phyloP scores from a whole-genome alignment of 2,797 vertebrate species.

The Myotis findleyi region DNA sequence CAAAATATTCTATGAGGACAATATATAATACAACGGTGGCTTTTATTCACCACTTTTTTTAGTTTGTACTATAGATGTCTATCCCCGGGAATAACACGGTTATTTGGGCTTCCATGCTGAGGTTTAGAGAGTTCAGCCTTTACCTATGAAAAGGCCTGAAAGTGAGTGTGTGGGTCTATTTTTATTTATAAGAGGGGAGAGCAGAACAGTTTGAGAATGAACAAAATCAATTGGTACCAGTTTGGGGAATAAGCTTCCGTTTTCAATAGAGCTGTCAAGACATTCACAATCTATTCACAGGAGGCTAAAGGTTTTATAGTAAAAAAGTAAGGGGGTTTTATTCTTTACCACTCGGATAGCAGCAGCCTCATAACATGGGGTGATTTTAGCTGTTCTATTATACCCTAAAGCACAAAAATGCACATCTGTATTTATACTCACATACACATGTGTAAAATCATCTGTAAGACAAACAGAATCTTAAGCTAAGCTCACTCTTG shows the following conservation, averaged over 20 bases:
- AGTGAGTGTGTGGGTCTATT: slow-evolving; percentile 54
- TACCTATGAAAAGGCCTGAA: slow-evolving; percentile 76
- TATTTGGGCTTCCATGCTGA: slow-evolving; percentile 60
- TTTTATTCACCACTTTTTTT: slow-evolving; percentile 62
- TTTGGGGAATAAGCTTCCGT: slow-evolving; percentile 73
- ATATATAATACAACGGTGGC: slow-evolving; percentile 45
- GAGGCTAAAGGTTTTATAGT: slow-evolving; percentile 65
- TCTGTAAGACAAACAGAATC: slow-evolving; percentile 4
- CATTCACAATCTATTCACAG: slow-evolving; percentile 59
- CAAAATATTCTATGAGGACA: slow-evolving; percentile 48
- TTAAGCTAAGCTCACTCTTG: background rate
- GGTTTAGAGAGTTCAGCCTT: slow-evolving; percentile 55
- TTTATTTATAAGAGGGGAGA: slow-evolving; percentile 55
- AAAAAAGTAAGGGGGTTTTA: slow-evolving; percentile 73
- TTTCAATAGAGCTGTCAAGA: slow-evolving; percentile 83
- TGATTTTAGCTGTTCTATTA: slow-evolving; percentile 37
- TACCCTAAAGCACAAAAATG: slow-evolving; percentile 12
- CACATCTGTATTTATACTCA: slow-evolving; percentile 27
- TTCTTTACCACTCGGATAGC: background rate
- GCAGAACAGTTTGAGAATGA: slow-evolving; percentile 70
- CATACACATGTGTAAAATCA: slow-evolving; percentile 40
- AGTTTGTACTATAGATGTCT: slow-evolving; percentile 28
- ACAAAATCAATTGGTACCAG: slow-evolving; percentile 76
- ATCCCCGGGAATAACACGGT: slow-evolving; percentile 60
- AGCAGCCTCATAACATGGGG: background rate